Conservation (phyloP, 2,888 invertebrate species). For the Shargacucullia verbasci region DNA sequence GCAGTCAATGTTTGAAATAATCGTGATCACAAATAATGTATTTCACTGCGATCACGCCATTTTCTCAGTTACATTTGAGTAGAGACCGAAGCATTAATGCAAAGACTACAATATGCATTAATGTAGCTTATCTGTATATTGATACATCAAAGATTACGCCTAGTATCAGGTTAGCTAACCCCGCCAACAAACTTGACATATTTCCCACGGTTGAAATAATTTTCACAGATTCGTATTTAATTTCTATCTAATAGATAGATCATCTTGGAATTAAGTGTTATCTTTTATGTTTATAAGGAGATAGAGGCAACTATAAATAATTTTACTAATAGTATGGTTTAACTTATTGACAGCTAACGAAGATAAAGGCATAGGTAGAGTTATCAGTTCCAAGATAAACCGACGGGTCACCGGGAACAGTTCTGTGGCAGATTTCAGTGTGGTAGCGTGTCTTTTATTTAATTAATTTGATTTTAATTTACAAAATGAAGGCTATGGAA, state of each 20-base stretch:
- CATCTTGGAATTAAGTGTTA: conserved; percentile 24
- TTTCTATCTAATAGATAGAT: not conserved
- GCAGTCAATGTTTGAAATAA: too few species aligned
- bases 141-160: too few species aligned
- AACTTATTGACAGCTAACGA: conserved; percentile 70
- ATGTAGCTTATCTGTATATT: too few species aligned
- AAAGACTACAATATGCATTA: too few species aligned
- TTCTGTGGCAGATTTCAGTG: conserved; percentile 57
- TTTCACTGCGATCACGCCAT: too few species aligned
- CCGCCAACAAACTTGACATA: too few species aligned
- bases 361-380: conserved; percentile 68
- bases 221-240: not conserved
- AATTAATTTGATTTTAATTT: conserved; percentile 19
- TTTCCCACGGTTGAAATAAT: not conserved
- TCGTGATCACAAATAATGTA: too few species aligned
- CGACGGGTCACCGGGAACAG: conserved; percentile 59
- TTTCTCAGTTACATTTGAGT: too few species aligned
- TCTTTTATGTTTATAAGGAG: conserved; percentile 24
- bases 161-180: too few species aligned
- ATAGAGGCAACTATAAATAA: conserved; percentile 20
- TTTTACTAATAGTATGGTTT: conserved; percentile 36
- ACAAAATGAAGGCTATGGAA: conserved; percentile 73
- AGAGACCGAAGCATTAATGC: too few species aligned
- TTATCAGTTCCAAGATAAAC: conserved; percentile 68
- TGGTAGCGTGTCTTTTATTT: conserved; percentile 46